Evolutionary conservation across 2,113 vertebrate species (phyloP), one percentile per base, ranked within the genome.

Genomic region (Mormyrus iriodes): DNA sequence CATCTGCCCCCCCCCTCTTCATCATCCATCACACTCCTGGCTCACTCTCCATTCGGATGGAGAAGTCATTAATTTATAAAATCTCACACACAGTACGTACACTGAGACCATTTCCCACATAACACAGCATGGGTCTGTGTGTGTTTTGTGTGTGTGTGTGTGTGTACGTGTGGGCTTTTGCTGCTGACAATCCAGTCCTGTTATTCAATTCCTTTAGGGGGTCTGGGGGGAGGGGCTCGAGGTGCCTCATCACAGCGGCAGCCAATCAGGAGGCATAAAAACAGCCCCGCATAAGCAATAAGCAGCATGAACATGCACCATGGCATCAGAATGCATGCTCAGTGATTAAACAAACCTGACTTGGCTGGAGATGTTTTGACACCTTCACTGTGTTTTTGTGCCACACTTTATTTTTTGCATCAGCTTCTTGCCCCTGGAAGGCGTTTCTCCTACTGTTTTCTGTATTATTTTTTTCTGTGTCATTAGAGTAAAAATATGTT

Each of bases 61-160:
- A 61, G 21, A 61, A 61, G 24, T 87, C n/a, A n/a, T 69, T 88
- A 61, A 65, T 88, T 65, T 24, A 88, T 44, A 88, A 88, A 88
- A 46, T 61, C 15, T 61, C 53, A 39, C 17, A 53, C 49, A 24
- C 7, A 39, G 21, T 46, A 24, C 44, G 58, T 31, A 15, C 17
- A 21, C 27, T 87, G 9, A 24, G 6, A 35, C 84, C 17, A 1
- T 44, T 19, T 69, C 27, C 61, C 12, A 52, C 31, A 87, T 87
- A 87, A n/a, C 85, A 55, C 6, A 19, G 24, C 6, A 52, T 87
- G 49, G 17, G n/a, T 5, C 46, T 31, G 13, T 52, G n/a, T 49
- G n/a, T 15, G 24, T 13, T 24, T 0, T 48, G 24, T 51, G 21
- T 85, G 42, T 82, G 61, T 12, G n/a, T 65, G 12, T 39, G 13